A percentile compares a stretch with the other conserved stretches of the same genome.
Evolutionary conservation across 2,888 invertebrate genomes (phyloP).

Genomic region (Alloplasta piceator): DNA sequence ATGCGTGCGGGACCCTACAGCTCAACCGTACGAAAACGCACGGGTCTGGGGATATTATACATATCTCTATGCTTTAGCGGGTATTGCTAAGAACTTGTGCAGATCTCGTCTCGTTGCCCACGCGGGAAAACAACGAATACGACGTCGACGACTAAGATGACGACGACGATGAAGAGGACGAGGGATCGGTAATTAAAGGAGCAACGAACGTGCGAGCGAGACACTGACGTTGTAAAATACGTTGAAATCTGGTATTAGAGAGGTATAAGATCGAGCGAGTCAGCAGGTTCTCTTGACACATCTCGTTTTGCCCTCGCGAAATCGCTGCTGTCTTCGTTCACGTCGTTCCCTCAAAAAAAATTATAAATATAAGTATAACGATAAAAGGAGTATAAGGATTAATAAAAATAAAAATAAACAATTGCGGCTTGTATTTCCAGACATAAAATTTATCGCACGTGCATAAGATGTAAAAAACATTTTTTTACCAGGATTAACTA

Average conservation of each 20-base stretch:
- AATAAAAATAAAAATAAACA: background rate
- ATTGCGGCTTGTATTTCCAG: slow-evolving; percentile 3
- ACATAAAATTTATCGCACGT: slow-evolving; percentile 21
- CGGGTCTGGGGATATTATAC: slow-evolving; percentile 22
- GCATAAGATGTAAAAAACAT: slow-evolving; percentile 15
- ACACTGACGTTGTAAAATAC: slow-evolving; percentile 37
- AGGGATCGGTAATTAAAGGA: slow-evolving; percentile 58
- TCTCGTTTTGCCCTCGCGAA: slow-evolving; percentile 32
- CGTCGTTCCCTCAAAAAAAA: slow-evolving; percentile 13
- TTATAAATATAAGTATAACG: background rate
- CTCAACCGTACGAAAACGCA: slow-evolving; percentile 33
- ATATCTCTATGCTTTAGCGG: slow-evolving; percentile 30
- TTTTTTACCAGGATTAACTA: too few species aligned
- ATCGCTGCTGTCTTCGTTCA: slow-evolving; percentile 21
- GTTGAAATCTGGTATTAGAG: slow-evolving; percentile 38
- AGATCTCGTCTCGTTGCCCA: slow-evolving; percentile 53
- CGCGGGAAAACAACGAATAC: slow-evolving; percentile 38
- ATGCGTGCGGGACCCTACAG: slow-evolving; percentile 54
- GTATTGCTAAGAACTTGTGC: slow-evolving; percentile 13
- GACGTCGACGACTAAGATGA: slow-evolving; percentile 13
- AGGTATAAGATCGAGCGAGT: slow-evolving; percentile 45
- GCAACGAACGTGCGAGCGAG: slow-evolving; percentile 41
- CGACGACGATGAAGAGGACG: slow-evolving; percentile 31
- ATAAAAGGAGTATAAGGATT: slow-evolving; percentile 1
- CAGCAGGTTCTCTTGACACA: slow-evolving; percentile 44